Conservation (phyloP, 2,888 invertebrate species). For the Galeruca laticollis region DNA sequence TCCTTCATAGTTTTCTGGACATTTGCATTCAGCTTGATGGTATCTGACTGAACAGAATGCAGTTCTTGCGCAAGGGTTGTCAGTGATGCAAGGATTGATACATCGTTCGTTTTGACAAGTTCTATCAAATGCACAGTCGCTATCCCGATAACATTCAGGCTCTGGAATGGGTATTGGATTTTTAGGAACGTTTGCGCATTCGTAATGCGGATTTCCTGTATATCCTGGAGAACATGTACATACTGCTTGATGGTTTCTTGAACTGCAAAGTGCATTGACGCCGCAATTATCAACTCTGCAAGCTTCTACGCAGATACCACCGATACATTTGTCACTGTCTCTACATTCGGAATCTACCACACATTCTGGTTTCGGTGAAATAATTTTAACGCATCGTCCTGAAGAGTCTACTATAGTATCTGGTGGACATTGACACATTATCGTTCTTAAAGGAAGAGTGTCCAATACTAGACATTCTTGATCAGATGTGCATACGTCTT, state of each 20-base stretch:
- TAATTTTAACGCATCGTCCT: slow-evolving; percentile 74
- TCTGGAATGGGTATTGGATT: slow-evolving; percentile 50
- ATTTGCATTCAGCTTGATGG: slow-evolving; percentile 82
- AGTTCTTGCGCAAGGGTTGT: slow-evolving; percentile 80
- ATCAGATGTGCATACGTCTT: slow-evolving; percentile 80
- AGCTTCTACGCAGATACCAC: slow-evolving; percentile 82
- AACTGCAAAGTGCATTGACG: slow-evolving; percentile 84
- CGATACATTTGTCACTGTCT: slow-evolving; percentile 77
- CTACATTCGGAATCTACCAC: slow-evolving; percentile 81
- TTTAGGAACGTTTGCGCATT: slow-evolving; percentile 72
- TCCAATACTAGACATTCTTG: slow-evolving; percentile 85
- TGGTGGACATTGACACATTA: slow-evolving; percentile 88
- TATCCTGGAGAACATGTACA: slow-evolving; percentile 85
- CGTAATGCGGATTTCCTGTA: slow-evolving; percentile 82
- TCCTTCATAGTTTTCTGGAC: slow-evolving; percentile 83
- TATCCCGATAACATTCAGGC: slow-evolving; percentile 80
- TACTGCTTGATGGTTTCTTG: slow-evolving; percentile 79
- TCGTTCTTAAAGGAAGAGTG: slow-evolving; percentile 83
- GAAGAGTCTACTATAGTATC: slow-evolving; percentile 82
- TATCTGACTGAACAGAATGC: slow-evolving; percentile 86
- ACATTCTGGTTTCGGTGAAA: slow-evolving; percentile 71
- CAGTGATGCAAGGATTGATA: slow-evolving; percentile 79
- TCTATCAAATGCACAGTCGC: slow-evolving; percentile 81
- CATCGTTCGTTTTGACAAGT: slow-evolving; percentile 83
- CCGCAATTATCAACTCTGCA: slow-evolving; percentile 85